These are phyloP conservation scores for Cephus pygmeus DNA, from an alignment of 2,888 invertebrate genomes.

Conservation along the genomic window DNA sequence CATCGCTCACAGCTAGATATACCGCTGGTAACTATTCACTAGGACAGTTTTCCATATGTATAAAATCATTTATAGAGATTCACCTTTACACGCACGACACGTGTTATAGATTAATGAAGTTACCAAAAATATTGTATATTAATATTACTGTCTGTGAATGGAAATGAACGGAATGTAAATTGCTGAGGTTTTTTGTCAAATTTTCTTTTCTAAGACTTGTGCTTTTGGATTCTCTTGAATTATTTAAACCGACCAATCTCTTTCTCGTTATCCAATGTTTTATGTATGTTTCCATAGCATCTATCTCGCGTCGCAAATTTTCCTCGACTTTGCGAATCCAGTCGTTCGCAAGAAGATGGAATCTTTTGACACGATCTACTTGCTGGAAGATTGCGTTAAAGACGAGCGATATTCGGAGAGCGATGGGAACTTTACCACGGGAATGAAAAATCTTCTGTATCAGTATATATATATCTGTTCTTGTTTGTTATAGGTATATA, in stretches of 20 bases:
- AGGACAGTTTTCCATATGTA: not conserved
- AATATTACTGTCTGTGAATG: not conserved
- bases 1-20: not conserved
- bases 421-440: conserved; percentile 62
- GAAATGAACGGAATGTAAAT: not conserved
- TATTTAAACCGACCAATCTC: not conserved
- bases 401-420: conserved; percentile 37
- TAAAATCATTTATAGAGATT: too few relatives aligned
- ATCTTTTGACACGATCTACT: conserved; percentile 53
- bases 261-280: not conserved
- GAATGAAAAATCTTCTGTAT: conserved; percentile 42
- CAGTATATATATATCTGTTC: not conserved
- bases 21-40: not conserved
- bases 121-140: not conserved
- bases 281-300: not conserved
- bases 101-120: too few relatives aligned
- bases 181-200: not conserved
- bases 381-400: conserved; percentile 37
- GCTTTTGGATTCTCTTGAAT: not conserved
- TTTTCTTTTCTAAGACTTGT: not conserved
- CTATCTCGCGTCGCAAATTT: not conserved
- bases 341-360: conserved; percentile 13
- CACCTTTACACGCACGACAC: not conserved
- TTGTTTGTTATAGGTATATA: not conserved
- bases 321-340: not conserved